A percentile compares a stretch with the other conserved stretches of the same genome.
phyloP scores from a whole-genome alignment of 2,888 invertebrate genomes.

The Drosophila melanosoma region DNA sequence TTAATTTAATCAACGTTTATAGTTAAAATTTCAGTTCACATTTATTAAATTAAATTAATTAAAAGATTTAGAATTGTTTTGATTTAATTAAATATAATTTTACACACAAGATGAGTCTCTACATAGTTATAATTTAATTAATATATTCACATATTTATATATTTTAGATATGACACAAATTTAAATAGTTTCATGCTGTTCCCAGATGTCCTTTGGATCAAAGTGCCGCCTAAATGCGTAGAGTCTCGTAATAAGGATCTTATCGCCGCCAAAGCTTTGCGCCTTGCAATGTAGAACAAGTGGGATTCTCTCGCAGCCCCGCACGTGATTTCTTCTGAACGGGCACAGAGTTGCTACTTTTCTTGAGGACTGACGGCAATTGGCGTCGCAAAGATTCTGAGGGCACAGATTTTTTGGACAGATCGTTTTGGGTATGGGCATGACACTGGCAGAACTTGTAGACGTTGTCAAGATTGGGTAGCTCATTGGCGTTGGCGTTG shows the following conservation, averaged over 20 bases:
- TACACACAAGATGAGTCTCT: background rate
- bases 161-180: too few species aligned
- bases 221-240: conserved; percentile 26
- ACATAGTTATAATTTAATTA: background rate
- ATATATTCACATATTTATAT: conserved; percentile 2
- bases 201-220: conserved; percentile 1
- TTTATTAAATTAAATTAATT: background rate
- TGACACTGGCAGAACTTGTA: conserved; percentile 42
- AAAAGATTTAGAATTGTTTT: background rate
- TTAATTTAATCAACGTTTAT: background rate
- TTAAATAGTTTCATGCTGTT: background rate
- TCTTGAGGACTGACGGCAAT: background rate
- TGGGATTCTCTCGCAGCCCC: background rate
- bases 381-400: background rate
- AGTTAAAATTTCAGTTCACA: background rate
- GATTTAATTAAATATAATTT: background rate
- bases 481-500: conserved; percentile 53
- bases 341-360: background rate
- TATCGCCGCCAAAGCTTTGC: background rate
- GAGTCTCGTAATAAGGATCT: conserved; percentile 6
- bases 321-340: background rate
- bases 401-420: background rate
- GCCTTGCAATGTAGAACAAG: background rate
- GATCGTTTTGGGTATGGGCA: background rate
- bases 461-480: conserved; percentile 50